Evolutionary conservation across 2,888 invertebrate species (phyloP).

Genomic region (Sinhomidia bicolor): DNA sequence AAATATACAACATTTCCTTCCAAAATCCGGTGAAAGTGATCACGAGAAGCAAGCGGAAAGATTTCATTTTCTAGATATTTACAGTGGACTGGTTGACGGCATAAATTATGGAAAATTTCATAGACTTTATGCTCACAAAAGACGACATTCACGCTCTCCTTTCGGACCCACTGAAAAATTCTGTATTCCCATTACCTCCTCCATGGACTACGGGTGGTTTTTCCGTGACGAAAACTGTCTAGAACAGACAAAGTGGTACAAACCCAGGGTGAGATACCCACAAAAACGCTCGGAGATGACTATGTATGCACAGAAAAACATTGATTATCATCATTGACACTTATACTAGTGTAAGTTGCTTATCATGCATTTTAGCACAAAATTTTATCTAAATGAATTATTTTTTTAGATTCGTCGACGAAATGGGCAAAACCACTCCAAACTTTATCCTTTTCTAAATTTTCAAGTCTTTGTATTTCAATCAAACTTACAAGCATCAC

Average conservation of each 20-base stretch:
- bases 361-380: neutral
- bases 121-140: constrained; percentile 74
- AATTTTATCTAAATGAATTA: neutral
- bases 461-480: neutral
- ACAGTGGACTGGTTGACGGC: constrained; percentile 78
- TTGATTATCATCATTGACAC: neutral
- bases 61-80: constrained; percentile 76
- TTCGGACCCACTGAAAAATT: constrained; percentile 76
- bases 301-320: constrained; percentile 62
- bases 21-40: constrained; percentile 65
- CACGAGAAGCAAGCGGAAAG: constrained; percentile 75
- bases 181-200: constrained; percentile 74
- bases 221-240: constrained; percentile 72
- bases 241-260: constrained; percentile 76
- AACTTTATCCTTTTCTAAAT: constrained; percentile 76
- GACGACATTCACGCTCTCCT: constrained; percentile 73
- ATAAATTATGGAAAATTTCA: constrained; percentile 76
- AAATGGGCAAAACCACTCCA: constrained; percentile 76
- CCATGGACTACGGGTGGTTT: constrained; percentile 79
- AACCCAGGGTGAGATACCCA: constrained; percentile 73
- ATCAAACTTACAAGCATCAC: neutral
- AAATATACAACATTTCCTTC: constrained; percentile 71
- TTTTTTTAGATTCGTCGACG: constrained; percentile 78
- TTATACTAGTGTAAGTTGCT: neutral
- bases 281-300: constrained; percentile 78